Evolutionary conservation across 2,113 vertebrate genomes (phyloP).

Genomic region (Takifugu bimaculatus): DNA sequence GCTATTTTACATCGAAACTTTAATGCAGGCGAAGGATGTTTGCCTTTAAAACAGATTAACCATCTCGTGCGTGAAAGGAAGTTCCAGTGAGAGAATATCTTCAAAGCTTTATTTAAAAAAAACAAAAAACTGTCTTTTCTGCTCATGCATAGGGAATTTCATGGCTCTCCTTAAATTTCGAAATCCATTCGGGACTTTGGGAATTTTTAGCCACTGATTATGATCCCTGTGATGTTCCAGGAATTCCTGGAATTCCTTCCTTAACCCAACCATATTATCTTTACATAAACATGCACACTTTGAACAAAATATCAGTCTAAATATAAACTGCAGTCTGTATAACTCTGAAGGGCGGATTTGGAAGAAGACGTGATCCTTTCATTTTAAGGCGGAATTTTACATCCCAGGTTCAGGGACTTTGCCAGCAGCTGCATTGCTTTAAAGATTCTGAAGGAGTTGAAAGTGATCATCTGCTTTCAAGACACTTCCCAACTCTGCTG

Average conservation of each 20-base stretch:
- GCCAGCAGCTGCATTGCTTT: conserved; percentile 55
- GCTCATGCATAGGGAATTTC: conserved; percentile 38
- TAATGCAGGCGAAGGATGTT: neutral
- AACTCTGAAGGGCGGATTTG: conserved; percentile 47
- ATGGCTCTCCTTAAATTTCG: conserved; percentile 36
- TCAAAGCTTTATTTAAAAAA: neutral
- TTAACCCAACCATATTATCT: conserved; percentile 59
- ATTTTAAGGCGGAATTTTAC: conserved; percentile 28
- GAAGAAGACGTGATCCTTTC: conserved; percentile 44
- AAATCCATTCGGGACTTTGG: conserved; percentile 61
- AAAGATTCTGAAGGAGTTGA: conserved; percentile 53
- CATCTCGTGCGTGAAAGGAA: no score
- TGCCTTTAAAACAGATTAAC: neutral
- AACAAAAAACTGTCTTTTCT: conserved; percentile 16
- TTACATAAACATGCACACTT: conserved; percentile 41
- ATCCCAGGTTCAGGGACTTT: conserved; percentile 61
- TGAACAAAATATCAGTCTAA: conserved; percentile 43
- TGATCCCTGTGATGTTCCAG: conserved; percentile 44
- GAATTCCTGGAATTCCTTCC: conserved; percentile 16
- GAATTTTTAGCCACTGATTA: conserved; percentile 54
- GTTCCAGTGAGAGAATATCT: neutral
- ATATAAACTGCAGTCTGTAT: conserved; percentile 54
- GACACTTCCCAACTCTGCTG: conserved; percentile 45
- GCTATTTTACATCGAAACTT: neutral
- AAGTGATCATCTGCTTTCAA: conserved; percentile 66